Evolutionary conservation across 2,797 vertebrate species (phyloP).

Genomic region (Peromyscus attwateri): DNA sequence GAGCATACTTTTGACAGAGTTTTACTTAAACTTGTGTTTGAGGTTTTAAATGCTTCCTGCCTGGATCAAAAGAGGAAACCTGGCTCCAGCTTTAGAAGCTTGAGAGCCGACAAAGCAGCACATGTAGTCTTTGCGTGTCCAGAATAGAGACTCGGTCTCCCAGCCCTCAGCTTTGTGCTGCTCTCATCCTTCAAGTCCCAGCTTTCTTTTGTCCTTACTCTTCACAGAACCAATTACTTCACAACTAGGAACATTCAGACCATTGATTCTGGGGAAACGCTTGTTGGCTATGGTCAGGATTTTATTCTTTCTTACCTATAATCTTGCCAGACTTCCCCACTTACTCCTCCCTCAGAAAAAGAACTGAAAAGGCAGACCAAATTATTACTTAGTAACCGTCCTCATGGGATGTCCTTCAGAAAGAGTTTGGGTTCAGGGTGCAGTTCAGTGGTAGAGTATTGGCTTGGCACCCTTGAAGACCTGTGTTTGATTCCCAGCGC

Average conservation of each 20-base stretch:
- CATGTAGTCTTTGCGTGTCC: background rate
- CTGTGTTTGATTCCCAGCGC: background rate
- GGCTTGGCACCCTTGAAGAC: background rate
- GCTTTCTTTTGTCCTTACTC: background rate
- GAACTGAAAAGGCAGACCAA: background rate
- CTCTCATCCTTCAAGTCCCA: background rate
- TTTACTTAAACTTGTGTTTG: background rate
- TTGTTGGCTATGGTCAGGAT: background rate
- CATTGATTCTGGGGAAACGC: conserved; percentile 21
- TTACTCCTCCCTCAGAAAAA: background rate
- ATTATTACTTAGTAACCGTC: background rate
- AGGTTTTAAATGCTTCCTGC: conserved; percentile 15
- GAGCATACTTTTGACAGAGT: background rate
- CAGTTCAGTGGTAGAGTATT: background rate
- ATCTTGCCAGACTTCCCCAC: background rate
- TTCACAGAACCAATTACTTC: background rate
- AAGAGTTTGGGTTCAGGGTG: background rate
- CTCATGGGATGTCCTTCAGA: background rate
- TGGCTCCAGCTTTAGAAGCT: background rate
- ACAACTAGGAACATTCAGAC: conserved; percentile 16
- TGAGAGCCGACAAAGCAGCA: background rate
- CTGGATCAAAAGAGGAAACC: background rate
- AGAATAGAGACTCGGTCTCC: background rate
- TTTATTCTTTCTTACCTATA: conserved; percentile 9
- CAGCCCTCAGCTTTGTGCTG: background rate